Base-by-base conservation (phyloP, 2,113 vertebrate species). In the Panthera tigris region DNA sequence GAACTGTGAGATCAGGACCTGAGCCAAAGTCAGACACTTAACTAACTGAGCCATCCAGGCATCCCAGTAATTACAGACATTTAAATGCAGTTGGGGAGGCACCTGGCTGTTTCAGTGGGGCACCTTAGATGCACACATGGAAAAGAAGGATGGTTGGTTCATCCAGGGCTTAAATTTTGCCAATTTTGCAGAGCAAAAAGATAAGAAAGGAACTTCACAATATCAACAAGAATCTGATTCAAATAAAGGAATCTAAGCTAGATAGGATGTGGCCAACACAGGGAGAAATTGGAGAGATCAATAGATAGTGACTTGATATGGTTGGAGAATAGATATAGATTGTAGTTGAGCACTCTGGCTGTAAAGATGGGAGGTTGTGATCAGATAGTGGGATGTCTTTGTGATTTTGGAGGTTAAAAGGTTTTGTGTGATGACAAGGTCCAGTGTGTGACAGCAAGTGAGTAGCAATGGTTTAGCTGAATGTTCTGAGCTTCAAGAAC, bases 241-340 rank as follows among this genome's bases (percentile, higher is more conserved):
- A 92, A 95, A 81, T 68, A 81, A 93, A 88, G 39, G 36, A 88
- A 79, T 88, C 78, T 68, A 66, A 84, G 18, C n/a, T 73, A 57
- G 52, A 57, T 48, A 50, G 36, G 36, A 83, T 73, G 55, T 79
- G 55, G 55, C 33, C 39, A 13, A 78, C n/a, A 12, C 5, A 52
- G 90, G 89, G 61, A 83, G 93, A 94, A 76, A 69, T 41, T 95
- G 68, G 90, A 96, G 61, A 11, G 29, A 80, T 91, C 36, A 80
- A 36, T 78, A 81, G 45, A 29, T 45, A 61, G 50, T 63, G 76
- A n/a, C 61, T 95, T 39, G 14, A 71, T 81, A 41, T 0, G 15
- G 48, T 25, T 95, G 29, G 65, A 61, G 73, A 89, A 41, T 69
- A 84, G 50, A 48, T 78, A 50, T 0, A 45, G 33, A n/a, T 61